phyloP scores from a whole-genome alignment of 2,888 invertebrate genomes.

The Dorcus parallelipipedus region DNA sequence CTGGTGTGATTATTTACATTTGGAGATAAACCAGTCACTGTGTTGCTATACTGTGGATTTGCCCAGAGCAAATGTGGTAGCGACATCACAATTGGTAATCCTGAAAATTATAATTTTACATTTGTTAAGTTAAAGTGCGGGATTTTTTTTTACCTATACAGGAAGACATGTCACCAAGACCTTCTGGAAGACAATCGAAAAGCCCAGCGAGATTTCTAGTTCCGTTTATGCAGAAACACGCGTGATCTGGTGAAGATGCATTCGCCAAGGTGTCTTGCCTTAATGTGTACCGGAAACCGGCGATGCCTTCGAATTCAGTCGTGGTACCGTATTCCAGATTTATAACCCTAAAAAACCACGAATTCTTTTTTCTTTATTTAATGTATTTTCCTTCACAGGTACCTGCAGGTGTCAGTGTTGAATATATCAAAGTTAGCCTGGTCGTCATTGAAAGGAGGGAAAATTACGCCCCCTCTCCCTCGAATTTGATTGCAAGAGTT shows the following conservation, averaged over 20 bases:
- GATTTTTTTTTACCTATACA: neutral
- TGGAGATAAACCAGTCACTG: neutral
- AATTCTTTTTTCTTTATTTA: too few relatives aligned
- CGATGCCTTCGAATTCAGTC: neutral
- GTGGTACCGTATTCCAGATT: neutral
- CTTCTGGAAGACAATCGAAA: neutral
- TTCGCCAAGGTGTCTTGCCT: conserved; percentile 2
- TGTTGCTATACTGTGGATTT: neutral
- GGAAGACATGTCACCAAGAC: neutral
- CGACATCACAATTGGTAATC: neutral
- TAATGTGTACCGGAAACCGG: neutral
- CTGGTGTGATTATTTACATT: neutral
- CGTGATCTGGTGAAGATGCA: neutral
- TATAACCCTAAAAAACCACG: neutral
- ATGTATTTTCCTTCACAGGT: too few relatives aligned
- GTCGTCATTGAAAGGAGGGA: conserved; percentile 58
- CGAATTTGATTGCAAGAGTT: conserved; percentile 53
- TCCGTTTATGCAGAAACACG: neutral
- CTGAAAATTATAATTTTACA: neutral
- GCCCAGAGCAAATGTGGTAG: conserved; percentile 2
- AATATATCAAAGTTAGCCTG: conserved; percentile 49
- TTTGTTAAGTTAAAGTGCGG: neutral
- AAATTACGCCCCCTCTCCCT: conserved; percentile 46
- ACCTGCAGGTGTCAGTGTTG: conserved; percentile 64
- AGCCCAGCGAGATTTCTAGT: neutral